Conservation (phyloP, 2,888 invertebrate species). For the Girardia tigrina region DNA sequence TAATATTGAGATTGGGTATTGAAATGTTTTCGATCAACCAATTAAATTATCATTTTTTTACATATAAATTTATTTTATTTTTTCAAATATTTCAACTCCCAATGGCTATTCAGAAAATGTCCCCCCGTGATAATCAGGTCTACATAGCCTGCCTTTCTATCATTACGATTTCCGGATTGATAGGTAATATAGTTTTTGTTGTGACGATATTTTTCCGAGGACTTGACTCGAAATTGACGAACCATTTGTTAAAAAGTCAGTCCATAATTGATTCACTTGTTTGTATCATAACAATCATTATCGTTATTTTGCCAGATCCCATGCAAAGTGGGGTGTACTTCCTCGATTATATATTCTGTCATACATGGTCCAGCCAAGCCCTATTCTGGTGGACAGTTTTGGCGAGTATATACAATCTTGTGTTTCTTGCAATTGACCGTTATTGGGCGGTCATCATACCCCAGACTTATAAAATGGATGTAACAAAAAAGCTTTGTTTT, state of each 20-base stretch:
- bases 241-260: neutral
- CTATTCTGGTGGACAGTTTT: slow-evolving; percentile 24
- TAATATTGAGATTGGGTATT: too few relatives aligned
- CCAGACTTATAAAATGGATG: neutral
- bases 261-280: neutral
- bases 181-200: neutral
- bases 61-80: too few relatives aligned
- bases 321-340: neutral
- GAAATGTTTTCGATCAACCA: too few relatives aligned
- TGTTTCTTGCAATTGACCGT: slow-evolving; percentile 18
- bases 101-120: neutral
- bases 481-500: neutral
- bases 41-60: too few relatives aligned
- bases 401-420: neutral
- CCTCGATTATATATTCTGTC: neutral
- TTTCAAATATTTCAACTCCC: too few relatives aligned
- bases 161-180: neutral
- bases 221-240: slow-evolving; percentile 6
- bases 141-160: neutral
- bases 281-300: neutral
- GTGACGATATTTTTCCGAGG: neutral
- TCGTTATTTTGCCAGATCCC: neutral
- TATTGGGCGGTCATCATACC: slow-evolving; percentile 4
- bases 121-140: neutral
- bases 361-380: slow-evolving; percentile 4